These are phyloP conservation scores for Liasis olivaceus DNA, from an alignment of 2,797 vertebrate genomes.

Conservation along the genomic window DNA sequence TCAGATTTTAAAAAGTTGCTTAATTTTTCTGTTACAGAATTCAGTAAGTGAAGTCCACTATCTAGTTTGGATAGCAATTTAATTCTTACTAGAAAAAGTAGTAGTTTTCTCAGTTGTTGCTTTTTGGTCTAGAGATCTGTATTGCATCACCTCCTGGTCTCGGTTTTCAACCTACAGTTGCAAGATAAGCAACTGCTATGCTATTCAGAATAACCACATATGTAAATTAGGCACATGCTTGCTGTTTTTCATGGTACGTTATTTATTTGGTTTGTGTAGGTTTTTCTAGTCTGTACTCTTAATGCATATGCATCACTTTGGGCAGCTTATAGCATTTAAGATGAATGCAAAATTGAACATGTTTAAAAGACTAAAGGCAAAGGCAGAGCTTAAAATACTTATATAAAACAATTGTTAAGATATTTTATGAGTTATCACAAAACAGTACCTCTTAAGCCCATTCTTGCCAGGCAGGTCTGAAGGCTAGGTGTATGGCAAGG, in stretches of 20 bases:
- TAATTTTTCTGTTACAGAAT: constrained; percentile 43
- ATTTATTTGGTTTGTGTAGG: too few relatives aligned
- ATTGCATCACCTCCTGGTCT: background rate
- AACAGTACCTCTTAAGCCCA: too few relatives aligned
- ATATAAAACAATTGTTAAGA: too few relatives aligned
- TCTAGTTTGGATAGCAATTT: constrained; percentile 17
- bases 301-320: too few relatives aligned
- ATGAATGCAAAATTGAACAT: too few relatives aligned
- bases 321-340: too few relatives aligned
- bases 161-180: background rate
- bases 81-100: constrained; percentile 15
- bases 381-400: too few relatives aligned
- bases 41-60: accelerated
- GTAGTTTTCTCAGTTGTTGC: background rate
- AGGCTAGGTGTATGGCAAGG: too few relatives aligned
- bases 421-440: too few relatives aligned
- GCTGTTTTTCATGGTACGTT: background rate
- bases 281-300: too few relatives aligned
- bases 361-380: too few relatives aligned
- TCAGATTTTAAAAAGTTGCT: background rate
- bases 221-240: background rate
- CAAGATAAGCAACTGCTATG: background rate
- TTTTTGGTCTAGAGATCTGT: constrained; percentile 15
- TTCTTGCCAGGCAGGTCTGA: too few relatives aligned
- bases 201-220: background rate